Evolutionary conservation across 1,140 invertebrate species (phyloP), one percentile per base, ranked within the genome.

Genomic region (Mycetomoellerius zeteki): DNA sequence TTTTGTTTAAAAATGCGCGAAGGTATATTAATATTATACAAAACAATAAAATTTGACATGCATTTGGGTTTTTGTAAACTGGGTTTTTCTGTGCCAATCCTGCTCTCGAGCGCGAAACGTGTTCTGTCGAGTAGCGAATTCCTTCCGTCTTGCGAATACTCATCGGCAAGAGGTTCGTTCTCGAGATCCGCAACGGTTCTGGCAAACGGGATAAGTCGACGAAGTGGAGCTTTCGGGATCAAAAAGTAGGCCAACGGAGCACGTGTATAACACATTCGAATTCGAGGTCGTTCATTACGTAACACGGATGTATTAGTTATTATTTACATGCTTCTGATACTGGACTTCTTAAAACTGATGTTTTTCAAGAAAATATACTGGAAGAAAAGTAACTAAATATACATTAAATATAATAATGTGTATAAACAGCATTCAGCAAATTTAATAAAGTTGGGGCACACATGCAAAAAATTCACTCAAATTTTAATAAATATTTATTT

Each of bases 291-390:
- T 52, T 19, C 19, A 65, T 90, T 91, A 73, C 82, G 27, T 86
- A 91, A 90, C 81, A 33, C 60, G 81, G 52, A 90, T 90, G 86
- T 88, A 86, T 90, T 86, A 86, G 76, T 67, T 81, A 86, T 88
- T 90, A 90, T 86, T 90, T 90, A 90, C 82, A 77, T 88, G 60
- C 80, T 65, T 88, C 65, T 86, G 89, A 64, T 86, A 75, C 37
- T 76, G 89, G 73, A 75, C 88, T 10, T 71, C 71, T 84, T 50
- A 56, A 77, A 78, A 21, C 21, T 30, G 62, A 21, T 43, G 65
- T 37, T 37, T 37, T 37, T 8, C 37, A 37, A 37, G 37, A 12
- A 43, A 1, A 78, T 62, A 30, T 8, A 12, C 37, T 30, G 37
- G 1, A 10, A 43, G 1, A 37, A 43, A 43, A 10, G 37, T 43